Base-by-base conservation (phyloP, 2,888 invertebrate genomes). In the Phragmatobia fuliginosa region DNA sequence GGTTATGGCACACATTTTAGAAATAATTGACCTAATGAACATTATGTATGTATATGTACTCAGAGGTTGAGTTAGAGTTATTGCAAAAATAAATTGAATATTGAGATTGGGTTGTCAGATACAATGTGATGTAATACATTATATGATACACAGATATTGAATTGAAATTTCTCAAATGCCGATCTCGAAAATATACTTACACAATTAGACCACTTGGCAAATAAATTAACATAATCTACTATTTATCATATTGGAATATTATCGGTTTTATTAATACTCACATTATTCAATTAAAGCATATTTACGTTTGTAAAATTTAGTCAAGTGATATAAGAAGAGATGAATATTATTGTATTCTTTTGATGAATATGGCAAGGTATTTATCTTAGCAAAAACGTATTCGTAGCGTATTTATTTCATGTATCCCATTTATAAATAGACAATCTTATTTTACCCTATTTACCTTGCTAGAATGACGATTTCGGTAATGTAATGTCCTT, bases 201-300 rank as follows among this genome's bases (percentile, higher is more conserved):
- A n/a, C n/a, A 8, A 49, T 49, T 25, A 10, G n/a, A 1, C 18
- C 6, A 41, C 2, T 18, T 21, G 18, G 4, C 18, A 41, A 18
- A 0, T 18, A 5, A 41, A n/a, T n/a, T n/a, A n/a, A n/a, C n/a
- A n/a, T n/a, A n/a, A n/a, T n/a, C n/a, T n/a, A n/a, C n/a, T n/a
- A n/a, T n/a, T n/a, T n/a, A n/a, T n/a, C n/a, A n/a, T n/a, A n/a
- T n/a, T n/a, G n/a, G n/a, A 38, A 62, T 62, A 31, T 56, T 21
- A 25, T 45, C 31, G 33, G 36, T 70, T 62, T 66, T 62, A 62
- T 62, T 67, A 52, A 36, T 36, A 28, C 52, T 7, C 52, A 67
- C 52, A 52, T 52, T 28, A 18, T 61, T 62, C 67, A 49, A 67
- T 67, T 31, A 61, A 61, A n/a, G n/a, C 61, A 28, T 49, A 49